Evolutionary conservation across 1,140 invertebrate genomes (phyloP), one percentile per base, ranked within the genome.

Genomic region (Leptopilina boulardi): DNA sequence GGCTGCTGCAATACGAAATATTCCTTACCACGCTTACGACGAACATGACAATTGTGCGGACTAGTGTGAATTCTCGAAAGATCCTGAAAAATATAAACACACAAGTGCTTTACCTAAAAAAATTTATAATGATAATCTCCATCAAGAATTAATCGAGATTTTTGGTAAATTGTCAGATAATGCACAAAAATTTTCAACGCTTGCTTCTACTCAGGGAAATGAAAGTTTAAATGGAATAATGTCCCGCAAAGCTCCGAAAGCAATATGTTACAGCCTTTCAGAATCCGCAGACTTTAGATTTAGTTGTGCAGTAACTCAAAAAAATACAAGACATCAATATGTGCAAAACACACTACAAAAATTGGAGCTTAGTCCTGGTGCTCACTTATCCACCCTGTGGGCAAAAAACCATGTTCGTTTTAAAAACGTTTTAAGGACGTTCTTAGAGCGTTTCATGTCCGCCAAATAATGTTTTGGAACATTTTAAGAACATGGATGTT

Each of bases 1-100:
- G 10, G 26, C 21, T 44, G 1, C 11, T 18, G 77, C 77, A 4
- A 26, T 81, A 41, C 13, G 44, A 59, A 74, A 71, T 30, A 66
- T 75, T n/a, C 74, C 79, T 9, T 59, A 44, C 11, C 77, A 79
- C 44, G 73, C 78, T 11, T 82, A 34, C 38, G 77, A 74, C 13
- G 73, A 77, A 5, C 66, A 81, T 30, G 56, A 54, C 0, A 44
- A 74, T 19, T 81, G 77, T 71, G 70, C 51, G 10, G 13, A 13
- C 26, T 56, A 51, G 38, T 38, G 56, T 13, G 18, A 59, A 18
- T 44, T 41, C 11, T 13, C 23, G 23, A 23, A 44, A 42, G 38
- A 75, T 44, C 8, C 8, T 41, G 18, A 42, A 10, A 56, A 75
- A 70, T 41, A 44, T 34, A 54, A 23, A 2, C 56, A 75, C 41